Conservation (phyloP, 1,140 invertebrate genomes). For the Drusus annulatus region DNA sequence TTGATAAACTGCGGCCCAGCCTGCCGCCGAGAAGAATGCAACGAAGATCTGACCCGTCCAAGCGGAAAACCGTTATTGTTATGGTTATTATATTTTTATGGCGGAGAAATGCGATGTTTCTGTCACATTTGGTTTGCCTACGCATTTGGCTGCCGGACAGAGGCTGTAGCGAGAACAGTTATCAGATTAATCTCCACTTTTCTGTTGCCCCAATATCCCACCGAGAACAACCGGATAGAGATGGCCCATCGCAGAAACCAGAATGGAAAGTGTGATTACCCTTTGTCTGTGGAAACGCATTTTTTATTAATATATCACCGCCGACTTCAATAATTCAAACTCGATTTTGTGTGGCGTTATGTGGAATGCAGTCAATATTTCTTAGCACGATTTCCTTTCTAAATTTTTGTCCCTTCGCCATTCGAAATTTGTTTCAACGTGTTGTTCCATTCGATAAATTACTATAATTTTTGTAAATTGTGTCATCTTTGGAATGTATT, state of each 20-base stretch:
- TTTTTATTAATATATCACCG: slow-evolving; percentile 33
- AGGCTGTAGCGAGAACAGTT: slow-evolving; percentile 13
- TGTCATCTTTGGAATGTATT: background rate
- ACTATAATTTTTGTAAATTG: background rate
- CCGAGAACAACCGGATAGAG: slow-evolving; percentile 10
- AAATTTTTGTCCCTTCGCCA: slow-evolving; percentile 12
- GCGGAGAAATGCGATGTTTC: slow-evolving; percentile 23
- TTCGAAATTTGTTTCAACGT: too few species aligned
- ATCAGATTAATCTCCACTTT: slow-evolving; percentile 21
- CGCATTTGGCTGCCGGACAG: background rate
- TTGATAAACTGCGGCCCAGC: slow-evolving; percentile 12
- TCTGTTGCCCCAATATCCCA: slow-evolving; percentile 24
- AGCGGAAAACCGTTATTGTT: slow-evolving; percentile 30
- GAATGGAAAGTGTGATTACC: slow-evolving; percentile 31
- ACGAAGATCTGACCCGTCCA: background rate
- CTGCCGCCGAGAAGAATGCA: slow-evolving; percentile 14
- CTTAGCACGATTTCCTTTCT: slow-evolving; percentile 18
- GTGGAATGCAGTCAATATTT: slow-evolving; percentile 25
- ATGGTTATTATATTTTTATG: slow-evolving; percentile 18
- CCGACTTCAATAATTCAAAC: slow-evolving; percentile 23
- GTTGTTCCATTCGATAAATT: too few species aligned
- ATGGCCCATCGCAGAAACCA: slow-evolving; percentile 12
- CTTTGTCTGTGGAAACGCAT: slow-evolving; percentile 9
- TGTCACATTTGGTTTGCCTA: slow-evolving; percentile 30
- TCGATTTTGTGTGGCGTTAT: background rate